phyloP scores from a whole-genome alignment of 2,113 vertebrate genomes.

The Cyanoramphus novaezelandiae region DNA sequence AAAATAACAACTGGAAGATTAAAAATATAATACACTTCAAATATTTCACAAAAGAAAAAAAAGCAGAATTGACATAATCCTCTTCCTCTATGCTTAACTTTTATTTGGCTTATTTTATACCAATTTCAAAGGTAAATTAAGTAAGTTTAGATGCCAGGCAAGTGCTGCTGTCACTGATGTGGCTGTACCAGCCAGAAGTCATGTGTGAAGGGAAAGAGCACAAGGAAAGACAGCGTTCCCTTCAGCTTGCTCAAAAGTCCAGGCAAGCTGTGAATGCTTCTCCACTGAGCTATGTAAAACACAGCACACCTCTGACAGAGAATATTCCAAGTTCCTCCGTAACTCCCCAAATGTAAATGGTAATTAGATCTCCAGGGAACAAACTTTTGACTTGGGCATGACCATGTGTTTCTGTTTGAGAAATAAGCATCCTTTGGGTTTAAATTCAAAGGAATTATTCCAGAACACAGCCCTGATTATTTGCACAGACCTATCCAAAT shows the following conservation, averaged over 20 bases:
- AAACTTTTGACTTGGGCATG: neutral
- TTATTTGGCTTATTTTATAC: neutral
- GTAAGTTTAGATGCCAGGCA: neutral
- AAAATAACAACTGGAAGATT: neutral
- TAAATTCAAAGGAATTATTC: conserved; percentile 29
- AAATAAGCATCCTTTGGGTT: neutral
- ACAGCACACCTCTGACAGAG: neutral
- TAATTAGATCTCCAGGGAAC: neutral
- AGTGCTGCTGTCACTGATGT: neutral
- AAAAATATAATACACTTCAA: neutral
- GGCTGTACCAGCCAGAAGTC: neutral
- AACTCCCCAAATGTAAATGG: neutral
- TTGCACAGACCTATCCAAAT: conserved; percentile 39
- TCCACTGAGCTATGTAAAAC: neutral
- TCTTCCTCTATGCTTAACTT: neutral
- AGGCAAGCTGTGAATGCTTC: neutral
- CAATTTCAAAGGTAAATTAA: neutral
- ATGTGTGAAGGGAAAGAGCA: neutral
- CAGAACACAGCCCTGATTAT: conserved; percentile 8
- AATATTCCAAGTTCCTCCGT: neutral
- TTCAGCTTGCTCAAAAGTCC: neutral
- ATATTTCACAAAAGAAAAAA: neutral
- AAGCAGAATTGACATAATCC: neutral
- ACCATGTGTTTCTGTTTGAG: neutral
- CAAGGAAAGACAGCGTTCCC: neutral